Percentiles rank a stretch among this genome's conserved stretches.
Evolutionary conservation across 2,888 invertebrate species (phyloP).

Genomic region (Shargacucullia verbasci): DNA sequence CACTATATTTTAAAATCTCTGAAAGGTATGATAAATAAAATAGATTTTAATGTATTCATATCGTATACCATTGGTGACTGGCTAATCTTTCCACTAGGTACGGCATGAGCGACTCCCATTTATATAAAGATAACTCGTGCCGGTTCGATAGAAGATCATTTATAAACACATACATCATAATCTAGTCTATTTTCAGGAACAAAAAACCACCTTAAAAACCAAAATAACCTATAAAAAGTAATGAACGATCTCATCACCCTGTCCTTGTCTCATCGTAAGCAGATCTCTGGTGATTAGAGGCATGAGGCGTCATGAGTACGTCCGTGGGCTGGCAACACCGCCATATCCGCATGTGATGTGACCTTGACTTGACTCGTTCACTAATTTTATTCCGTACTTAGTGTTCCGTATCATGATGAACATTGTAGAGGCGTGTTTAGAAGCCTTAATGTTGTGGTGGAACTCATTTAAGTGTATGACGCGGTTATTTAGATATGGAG

Average conservation of each 20-base stretch:
- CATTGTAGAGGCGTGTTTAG: conserved; percentile 67
- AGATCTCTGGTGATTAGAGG: conserved; percentile 15
- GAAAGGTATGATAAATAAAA: too few relatives aligned
- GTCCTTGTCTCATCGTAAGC: conserved; percentile 19
- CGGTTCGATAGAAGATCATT: too few relatives aligned
- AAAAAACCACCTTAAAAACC: conserved; percentile 7
- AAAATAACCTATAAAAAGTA: conserved; percentile 1
- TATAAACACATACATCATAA: conserved; percentile 1
- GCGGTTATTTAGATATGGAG: conserved; percentile 40
- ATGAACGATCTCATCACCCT: conserved; percentile 10
- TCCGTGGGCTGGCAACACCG: conserved; percentile 74
- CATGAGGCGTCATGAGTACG: conserved; percentile 1
- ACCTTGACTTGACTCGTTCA: conserved; percentile 78
- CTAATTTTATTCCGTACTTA: conserved; percentile 80
- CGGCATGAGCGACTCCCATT: too few relatives aligned
- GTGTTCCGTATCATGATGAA: conserved; percentile 83
- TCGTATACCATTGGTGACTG: too few relatives aligned
- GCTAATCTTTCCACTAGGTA: too few relatives aligned
- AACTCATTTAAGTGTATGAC: conserved; percentile 48
- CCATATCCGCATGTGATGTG: conserved; percentile 78
- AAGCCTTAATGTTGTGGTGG: conserved; percentile 57
- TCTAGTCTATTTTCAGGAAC: neutral
- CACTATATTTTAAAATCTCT: too few relatives aligned
- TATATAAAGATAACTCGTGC: too few relatives aligned
- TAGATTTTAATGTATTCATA: too few relatives aligned